Conservation (phyloP, 2,797 vertebrate genomes). For the Lithobates pipiens region DNA sequence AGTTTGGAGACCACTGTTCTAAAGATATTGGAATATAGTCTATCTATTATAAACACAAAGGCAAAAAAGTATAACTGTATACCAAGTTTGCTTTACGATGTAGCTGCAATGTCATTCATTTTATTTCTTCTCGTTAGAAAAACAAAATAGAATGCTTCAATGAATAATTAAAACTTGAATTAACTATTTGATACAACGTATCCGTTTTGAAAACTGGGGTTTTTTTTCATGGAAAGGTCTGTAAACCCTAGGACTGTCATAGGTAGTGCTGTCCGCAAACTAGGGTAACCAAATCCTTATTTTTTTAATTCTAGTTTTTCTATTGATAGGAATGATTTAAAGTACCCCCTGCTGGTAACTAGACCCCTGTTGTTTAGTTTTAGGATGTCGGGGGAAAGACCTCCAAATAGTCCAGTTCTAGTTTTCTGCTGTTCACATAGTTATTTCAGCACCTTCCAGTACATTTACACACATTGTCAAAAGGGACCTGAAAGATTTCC, state of each 20-base stretch:
- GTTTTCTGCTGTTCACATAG: neutral
- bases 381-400: neutral
- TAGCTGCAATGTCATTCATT: neutral
- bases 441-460: neutral
- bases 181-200: neutral
- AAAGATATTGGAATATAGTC: too few relatives aligned
- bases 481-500: constrained; percentile 20
- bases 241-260: too few relatives aligned
- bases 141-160: neutral
- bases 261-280: neutral
- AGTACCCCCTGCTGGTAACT: neutral
- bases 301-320: neutral
- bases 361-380: neutral
- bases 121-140: neutral
- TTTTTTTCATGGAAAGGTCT: too few relatives aligned
- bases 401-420: neutral
- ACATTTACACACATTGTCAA: constrained; percentile 4
- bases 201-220: neutral
- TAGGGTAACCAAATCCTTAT: neutral
- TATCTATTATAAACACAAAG: too few relatives aligned
- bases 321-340: neutral
- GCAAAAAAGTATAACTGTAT: neutral
- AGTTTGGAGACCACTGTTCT: too few relatives aligned
- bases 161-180: neutral
- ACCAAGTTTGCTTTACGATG: neutral